A percentile compares a stretch with the other conserved stretches of the same genome.
These are phyloP conservation scores for Nycticorax nycticorax DNA, from an alignment of 2,113 vertebrate genomes.

Conservation along the genomic window DNA sequence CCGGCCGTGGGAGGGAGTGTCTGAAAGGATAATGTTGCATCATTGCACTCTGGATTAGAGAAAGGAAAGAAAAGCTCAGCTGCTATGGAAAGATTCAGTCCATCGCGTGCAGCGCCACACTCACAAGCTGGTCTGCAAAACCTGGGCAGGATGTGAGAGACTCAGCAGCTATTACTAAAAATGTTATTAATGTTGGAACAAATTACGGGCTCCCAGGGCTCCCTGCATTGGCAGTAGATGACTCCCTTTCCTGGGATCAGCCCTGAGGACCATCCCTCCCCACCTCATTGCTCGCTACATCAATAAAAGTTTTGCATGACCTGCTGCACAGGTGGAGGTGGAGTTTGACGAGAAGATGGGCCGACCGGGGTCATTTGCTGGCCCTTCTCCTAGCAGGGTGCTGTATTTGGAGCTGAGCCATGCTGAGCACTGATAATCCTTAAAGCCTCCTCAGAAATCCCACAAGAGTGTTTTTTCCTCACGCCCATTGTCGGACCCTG, in stretches of 20 bases:
- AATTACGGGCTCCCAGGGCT: background rate
- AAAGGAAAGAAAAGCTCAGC: slow-evolving; percentile 14
- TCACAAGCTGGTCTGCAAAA: background rate
- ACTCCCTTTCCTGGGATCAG: background rate
- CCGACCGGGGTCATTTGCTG: background rate
- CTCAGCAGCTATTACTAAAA: background rate
- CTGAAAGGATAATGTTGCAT: slow-evolving; percentile 51
- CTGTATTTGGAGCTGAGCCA: background rate
- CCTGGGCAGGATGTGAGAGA: background rate
- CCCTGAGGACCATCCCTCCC: accelerated
- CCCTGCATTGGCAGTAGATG: background rate
- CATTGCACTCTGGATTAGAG: slow-evolving; percentile 6
- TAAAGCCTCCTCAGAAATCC: background rate
- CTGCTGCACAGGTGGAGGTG: background rate
- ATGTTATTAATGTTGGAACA: background rate
- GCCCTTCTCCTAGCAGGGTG: background rate
- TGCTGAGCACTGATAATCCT: background rate
- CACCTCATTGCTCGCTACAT: accelerated
- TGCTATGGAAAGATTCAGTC: background rate
- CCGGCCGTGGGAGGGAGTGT: slow-evolving; percentile 51
- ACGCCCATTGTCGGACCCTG: accelerated
- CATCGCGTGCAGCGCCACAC: accelerated
- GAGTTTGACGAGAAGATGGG: background rate
- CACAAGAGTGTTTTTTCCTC: accelerated
- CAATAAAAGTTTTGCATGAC: background rate